Evolutionary conservation across 2,888 invertebrate species (phyloP).

Genomic region (Oconnorella tubifera): DNA sequence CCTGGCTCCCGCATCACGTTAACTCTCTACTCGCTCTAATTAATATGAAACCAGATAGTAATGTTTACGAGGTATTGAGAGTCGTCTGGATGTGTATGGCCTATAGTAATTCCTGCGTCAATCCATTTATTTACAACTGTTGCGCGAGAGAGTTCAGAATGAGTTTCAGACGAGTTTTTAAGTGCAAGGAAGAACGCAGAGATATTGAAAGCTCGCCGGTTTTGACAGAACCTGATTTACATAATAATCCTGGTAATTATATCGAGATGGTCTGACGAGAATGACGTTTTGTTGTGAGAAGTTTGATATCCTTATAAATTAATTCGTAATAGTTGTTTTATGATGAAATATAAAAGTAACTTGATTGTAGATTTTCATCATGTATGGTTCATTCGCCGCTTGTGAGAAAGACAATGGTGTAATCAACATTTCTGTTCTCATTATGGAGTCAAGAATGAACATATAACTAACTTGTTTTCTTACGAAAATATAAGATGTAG

Average conservation of each 20-base stretch:
- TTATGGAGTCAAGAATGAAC: too few species aligned
- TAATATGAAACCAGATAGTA: slow-evolving; percentile 15
- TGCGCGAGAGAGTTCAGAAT: slow-evolving; percentile 6
- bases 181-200: background rate
- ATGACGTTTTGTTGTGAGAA: too few species aligned
- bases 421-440: too few species aligned
- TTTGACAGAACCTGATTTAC: background rate
- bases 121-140: slow-evolving; percentile 9
- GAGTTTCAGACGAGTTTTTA: background rate
- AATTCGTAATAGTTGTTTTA: too few species aligned
- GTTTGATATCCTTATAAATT: too few species aligned
- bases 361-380: too few species aligned
- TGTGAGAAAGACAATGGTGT: too few species aligned
- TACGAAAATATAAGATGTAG: too few species aligned
- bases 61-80: slow-evolving; percentile 21
- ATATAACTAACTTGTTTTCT: too few species aligned
- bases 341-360: too few species aligned
- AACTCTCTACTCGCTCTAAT: slow-evolving; percentile 27
- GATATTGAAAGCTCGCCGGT: background rate
- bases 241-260: background rate
- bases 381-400: too few species aligned
- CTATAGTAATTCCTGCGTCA: slow-evolving; percentile 16
- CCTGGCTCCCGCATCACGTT: slow-evolving; percentile 31
- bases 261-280: background rate
- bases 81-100: slow-evolving; percentile 14